These are phyloP conservation scores for Agrotis puta DNA, from an alignment of 2,888 invertebrate species.

Conservation along the genomic window DNA sequence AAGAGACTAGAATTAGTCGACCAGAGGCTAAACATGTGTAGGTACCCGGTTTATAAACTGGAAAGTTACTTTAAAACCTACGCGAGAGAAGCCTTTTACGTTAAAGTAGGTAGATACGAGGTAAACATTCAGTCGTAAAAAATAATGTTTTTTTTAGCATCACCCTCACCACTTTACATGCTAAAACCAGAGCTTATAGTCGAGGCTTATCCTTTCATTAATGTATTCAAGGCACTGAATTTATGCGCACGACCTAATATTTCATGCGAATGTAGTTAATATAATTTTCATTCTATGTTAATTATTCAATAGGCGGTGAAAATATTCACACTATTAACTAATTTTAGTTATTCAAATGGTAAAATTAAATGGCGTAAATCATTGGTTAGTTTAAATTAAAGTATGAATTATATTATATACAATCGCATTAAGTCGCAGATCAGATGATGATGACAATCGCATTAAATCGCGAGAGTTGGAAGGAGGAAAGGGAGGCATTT, in stretches of 20 bases:
- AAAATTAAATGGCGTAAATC: not conserved
- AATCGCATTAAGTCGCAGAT: no score
- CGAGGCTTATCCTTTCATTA: slow-evolving; percentile 55
- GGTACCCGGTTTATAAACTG: not conserved
- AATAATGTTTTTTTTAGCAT: slow-evolving; percentile 30
- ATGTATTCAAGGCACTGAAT: slow-evolving; percentile 49
- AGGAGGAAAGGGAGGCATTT: no score
- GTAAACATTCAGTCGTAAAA: slow-evolving; percentile 4
- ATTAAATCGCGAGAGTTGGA: no score
- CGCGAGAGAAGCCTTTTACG: slow-evolving; percentile 18
- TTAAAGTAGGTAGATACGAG: not conserved
- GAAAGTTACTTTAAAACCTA: slow-evolving; percentile 8
- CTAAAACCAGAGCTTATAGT: slow-evolving; percentile 36
- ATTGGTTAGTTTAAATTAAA: not conserved
- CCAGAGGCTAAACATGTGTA: not conserved
- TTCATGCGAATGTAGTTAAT: slow-evolving; percentile 33
- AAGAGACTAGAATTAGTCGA: not conserved
- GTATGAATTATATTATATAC: no score
- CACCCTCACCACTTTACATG: slow-evolving; percentile 7
- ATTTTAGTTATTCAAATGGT: slow-evolving; percentile 26
- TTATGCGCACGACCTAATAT: slow-evolving; percentile 44
- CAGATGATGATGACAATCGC: no score
- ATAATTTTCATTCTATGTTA: slow-evolving; percentile 49
- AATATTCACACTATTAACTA: slow-evolving; percentile 34
- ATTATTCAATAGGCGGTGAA: slow-evolving; percentile 41